Percentiles rank a stretch among this genome's conserved stretches.
phyloP scores from a whole-genome alignment of 2,113 vertebrate species.

The Oplegnathus fasciatus region DNA sequence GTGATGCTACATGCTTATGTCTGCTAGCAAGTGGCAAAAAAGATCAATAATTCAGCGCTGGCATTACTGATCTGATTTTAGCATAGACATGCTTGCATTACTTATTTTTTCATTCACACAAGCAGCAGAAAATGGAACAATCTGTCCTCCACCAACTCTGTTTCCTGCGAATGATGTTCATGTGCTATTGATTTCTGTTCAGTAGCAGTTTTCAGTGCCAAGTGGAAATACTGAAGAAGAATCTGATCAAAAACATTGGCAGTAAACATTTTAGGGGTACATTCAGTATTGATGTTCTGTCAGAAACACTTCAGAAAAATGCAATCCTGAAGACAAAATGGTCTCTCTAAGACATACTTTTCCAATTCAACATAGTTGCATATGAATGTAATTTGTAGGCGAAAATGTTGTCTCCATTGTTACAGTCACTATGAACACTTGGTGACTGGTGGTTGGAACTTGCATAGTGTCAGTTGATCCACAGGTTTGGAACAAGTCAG shows the following conservation, averaged over 20 bases:
- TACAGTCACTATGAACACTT: background rate
- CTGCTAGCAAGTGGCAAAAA: background rate
- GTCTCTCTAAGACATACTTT: background rate
- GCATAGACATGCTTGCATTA: background rate
- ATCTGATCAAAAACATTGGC: background rate
- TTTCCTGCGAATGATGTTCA: background rate
- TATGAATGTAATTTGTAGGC: background rate
- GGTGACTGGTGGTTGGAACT: slow-evolving; percentile 1
- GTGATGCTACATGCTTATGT: background rate
- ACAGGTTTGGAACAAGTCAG: slow-evolving; percentile 12
- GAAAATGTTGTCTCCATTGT: background rate
- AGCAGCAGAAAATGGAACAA: background rate
- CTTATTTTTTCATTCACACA: background rate
- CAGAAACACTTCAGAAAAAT: slow-evolving; percentile 7
- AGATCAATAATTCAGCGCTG: background rate
- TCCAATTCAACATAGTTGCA: background rate
- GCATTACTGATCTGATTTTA: background rate
- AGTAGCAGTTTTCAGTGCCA: background rate
- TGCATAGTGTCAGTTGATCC: background rate
- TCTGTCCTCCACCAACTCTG: background rate
- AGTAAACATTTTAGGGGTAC: background rate
- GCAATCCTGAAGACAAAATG: background rate
- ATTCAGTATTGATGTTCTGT: background rate
- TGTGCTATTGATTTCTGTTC: background rate
- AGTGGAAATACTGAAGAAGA: background rate